Percentiles rank a stretch among this genome's conserved stretches.
phyloP scores from a whole-genome alignment of 1,140 invertebrate species.

The Meloidogyne floridensis region DNA sequence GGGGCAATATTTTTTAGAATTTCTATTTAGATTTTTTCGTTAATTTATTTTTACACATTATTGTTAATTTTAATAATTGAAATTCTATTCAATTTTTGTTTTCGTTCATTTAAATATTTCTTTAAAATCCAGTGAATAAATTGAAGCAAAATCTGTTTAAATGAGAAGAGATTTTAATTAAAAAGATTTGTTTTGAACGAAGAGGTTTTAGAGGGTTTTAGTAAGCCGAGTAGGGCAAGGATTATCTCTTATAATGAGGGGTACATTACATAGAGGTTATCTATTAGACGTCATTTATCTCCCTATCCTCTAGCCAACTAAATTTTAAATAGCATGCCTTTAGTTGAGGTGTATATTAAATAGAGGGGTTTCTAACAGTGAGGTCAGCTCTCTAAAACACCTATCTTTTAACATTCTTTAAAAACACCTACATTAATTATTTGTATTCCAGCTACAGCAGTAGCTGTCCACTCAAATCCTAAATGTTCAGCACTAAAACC shows the following conservation, averaged over 20 bases:
- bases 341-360: too few species aligned
- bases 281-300: too few species aligned
- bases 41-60: neutral
- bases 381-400: too few species aligned
- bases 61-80: neutral
- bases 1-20: neutral
- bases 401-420: neutral
- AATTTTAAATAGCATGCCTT: too few species aligned
- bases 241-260: too few species aligned
- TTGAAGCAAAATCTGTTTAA: conserved; percentile 16
- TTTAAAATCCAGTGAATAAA: conserved; percentile 17
- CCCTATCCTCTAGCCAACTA: too few species aligned
- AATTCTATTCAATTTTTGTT: neutral
- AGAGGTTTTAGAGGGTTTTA: too few species aligned
- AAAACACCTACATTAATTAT: neutral
- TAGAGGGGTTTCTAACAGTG: too few species aligned
- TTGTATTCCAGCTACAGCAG: conserved; percentile 34
- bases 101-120: neutral
- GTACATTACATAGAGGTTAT: too few species aligned
- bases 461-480: conserved; percentile 52
- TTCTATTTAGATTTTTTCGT: neutral
- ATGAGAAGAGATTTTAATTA: too few species aligned
- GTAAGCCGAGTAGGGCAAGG: too few species aligned
- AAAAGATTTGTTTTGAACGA: too few species aligned
- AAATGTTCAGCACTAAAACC: conserved; percentile 48